Conservation (phyloP, 2,888 invertebrate genomes). For the Coelinius sp. region DNA sequence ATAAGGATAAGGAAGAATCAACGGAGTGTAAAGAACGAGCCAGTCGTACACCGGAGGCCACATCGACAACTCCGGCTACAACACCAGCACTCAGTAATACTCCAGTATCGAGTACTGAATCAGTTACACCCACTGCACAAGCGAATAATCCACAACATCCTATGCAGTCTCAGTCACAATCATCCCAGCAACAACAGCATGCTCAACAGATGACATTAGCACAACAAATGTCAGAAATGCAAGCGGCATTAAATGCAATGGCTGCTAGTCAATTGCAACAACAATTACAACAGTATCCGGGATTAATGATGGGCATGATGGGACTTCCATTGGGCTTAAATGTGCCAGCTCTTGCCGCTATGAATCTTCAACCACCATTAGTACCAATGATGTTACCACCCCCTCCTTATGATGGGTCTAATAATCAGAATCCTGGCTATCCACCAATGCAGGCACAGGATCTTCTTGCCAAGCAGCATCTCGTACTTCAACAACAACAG, state of each 20-base stretch:
- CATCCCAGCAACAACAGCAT: constrained; percentile 67
- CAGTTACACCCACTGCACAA: constrained; percentile 61
- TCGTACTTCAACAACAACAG: constrained; percentile 74
- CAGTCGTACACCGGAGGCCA: constrained; percentile 69
- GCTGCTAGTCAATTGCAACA: constrained; percentile 82
- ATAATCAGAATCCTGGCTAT: constrained; percentile 54
- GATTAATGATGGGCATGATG: constrained; percentile 92
- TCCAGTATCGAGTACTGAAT: constrained; percentile 76
- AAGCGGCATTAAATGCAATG: constrained; percentile 87
- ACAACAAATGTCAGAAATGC: constrained; percentile 88
- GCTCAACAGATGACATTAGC: constrained; percentile 73
- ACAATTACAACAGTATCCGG: constrained; percentile 89
- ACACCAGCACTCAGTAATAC: constrained; percentile 75
- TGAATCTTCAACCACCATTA: constrained; percentile 94
- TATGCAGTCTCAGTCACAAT: constrained; percentile 57
- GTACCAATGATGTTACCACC: constrained; percentile 92
- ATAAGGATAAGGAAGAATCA: constrained; percentile 68
- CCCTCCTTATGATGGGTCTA: constrained; percentile 78
- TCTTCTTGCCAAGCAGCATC: constrained; percentile 81
- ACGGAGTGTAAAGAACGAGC: constrained; percentile 66
- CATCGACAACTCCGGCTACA: constrained; percentile 75
- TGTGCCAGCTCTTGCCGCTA: constrained; percentile 87
- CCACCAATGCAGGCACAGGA: constrained; percentile 69
- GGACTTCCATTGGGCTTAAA: constrained; percentile 85
- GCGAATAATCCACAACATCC: constrained; percentile 56